Percentiles rank a stretch among this genome's conserved stretches.
Evolutionary conservation across 1,140 invertebrate species (phyloP).

Genomic region (Eupristina koningsbergeri): DNA sequence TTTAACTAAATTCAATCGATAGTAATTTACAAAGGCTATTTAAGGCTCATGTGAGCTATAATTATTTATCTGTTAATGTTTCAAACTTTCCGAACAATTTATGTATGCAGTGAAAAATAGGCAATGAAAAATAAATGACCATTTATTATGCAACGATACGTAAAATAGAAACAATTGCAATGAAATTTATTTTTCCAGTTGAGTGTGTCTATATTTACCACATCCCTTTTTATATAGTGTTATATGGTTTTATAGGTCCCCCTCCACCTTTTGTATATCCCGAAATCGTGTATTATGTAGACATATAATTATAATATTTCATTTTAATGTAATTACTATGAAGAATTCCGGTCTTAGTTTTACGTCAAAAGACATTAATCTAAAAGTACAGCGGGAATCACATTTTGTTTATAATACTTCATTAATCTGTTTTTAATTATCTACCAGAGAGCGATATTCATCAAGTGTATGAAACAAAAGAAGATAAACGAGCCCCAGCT

Average conservation of each 20-base stretch:
- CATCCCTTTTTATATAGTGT: not conserved
- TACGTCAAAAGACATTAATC: not conserved
- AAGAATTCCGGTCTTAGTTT: not conserved
- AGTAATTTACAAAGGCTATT: not conserved
- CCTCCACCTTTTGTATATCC: too few relatives aligned
- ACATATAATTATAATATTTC: too few relatives aligned
- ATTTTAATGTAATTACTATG: not conserved
- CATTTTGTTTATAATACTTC: not conserved
- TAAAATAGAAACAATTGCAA: not conserved
- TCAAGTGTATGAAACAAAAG: slow-evolving; percentile 37
- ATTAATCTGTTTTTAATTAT: slow-evolving; percentile 47
- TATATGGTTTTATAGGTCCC: not conserved
- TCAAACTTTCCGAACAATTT: not conserved
- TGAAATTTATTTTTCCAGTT: not conserved
- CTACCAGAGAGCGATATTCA: slow-evolving; percentile 20
- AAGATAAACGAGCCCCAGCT: slow-evolving; percentile 42
- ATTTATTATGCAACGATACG: not conserved
- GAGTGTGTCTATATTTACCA: too few relatives aligned
- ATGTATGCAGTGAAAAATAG: not conserved
- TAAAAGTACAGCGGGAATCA: not conserved
- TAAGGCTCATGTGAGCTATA: not conserved
- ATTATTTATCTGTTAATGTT: not conserved
- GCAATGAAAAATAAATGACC: not conserved
- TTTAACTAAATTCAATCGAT: not conserved
- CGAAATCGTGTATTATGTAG: too few relatives aligned